phyloP scores from a whole-genome alignment of 2,888 invertebrate genomes.

The Mactromeris polynyma region DNA sequence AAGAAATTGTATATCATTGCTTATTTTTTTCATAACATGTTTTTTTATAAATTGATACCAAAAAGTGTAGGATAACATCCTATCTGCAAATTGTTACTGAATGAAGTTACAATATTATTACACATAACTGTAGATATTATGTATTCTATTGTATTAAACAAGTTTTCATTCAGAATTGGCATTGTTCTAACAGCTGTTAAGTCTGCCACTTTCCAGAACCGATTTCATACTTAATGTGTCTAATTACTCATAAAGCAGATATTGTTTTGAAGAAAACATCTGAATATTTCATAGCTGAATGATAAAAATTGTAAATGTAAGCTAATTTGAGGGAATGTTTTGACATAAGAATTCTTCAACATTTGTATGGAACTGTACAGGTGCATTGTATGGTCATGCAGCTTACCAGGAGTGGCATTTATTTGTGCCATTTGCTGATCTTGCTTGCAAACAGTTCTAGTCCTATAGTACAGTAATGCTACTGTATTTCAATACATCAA shows the following conservation, averaged over 20 bases:
- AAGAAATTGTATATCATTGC: background rate
- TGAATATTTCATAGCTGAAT: background rate
- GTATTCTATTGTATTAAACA: background rate
- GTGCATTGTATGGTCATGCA: too few relatives aligned
- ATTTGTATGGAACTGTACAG: too few relatives aligned
- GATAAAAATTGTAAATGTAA: background rate
- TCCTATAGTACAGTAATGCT: background rate
- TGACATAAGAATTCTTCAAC: too few relatives aligned
- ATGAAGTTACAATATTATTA: background rate
- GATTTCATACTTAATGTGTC: background rate
- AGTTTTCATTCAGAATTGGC: background rate
- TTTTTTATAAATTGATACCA: too few relatives aligned
- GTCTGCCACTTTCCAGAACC: conserved; percentile 13
- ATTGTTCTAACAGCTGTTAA: background rate
- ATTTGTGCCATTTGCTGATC: background rate
- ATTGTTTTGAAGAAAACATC: background rate
- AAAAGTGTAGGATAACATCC: background rate
- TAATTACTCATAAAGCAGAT: background rate
- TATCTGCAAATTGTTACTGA: background rate
- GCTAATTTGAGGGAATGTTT: too few relatives aligned
- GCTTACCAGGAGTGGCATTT: conserved; percentile 9
- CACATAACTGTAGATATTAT: background rate
- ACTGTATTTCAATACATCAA: background rate
- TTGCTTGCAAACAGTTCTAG: background rate
- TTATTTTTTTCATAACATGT: too few relatives aligned